These are phyloP conservation scores for Operophtera brumata DNA, from an alignment of 2,888 invertebrate genomes.

Conservation along the genomic window DNA sequence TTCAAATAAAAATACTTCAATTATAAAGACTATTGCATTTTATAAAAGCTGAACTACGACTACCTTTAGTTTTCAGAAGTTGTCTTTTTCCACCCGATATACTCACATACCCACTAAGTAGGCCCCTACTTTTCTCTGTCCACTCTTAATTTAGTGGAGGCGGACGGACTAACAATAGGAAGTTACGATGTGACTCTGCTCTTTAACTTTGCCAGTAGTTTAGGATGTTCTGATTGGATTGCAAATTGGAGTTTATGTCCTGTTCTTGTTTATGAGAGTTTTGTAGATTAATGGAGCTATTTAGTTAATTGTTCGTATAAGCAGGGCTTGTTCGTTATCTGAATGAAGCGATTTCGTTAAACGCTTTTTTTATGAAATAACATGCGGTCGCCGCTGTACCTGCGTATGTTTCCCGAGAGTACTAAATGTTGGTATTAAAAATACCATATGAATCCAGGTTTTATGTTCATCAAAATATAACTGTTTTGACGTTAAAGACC, in stretches of 20 bases:
- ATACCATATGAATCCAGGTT: too few relatives aligned
- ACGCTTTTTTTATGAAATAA: too few relatives aligned
- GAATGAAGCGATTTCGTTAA: background rate
- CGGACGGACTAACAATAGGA: constrained; percentile 34
- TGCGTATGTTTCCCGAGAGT: too few relatives aligned
- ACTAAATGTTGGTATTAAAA: too few relatives aligned
- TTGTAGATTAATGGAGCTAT: constrained; percentile 25
- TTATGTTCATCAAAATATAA: too few relatives aligned
- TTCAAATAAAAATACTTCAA: too few relatives aligned
- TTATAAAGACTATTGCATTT: too few relatives aligned
- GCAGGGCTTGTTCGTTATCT: background rate
- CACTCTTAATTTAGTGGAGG: constrained; percentile 55
- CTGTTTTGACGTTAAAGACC: too few relatives aligned
- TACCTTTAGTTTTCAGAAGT: too few relatives aligned
- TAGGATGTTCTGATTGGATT: constrained; percentile 29
- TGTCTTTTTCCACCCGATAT: constrained; percentile 5
- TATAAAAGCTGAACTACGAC: too few relatives aligned
- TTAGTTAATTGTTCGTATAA: constrained; percentile 24
- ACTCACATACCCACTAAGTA: constrained; percentile 29
- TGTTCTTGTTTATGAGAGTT: constrained; percentile 25
- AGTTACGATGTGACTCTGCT: constrained; percentile 30
- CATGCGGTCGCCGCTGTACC: too few relatives aligned
- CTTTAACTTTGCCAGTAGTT: constrained; percentile 29
- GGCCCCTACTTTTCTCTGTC: constrained; percentile 51
- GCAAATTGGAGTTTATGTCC: constrained; percentile 30